A percentile compares a stretch with the other conserved stretches of the same genome.
Conservation (phyloP, 2,113 vertebrate genomes). For the western clawed frog (Xenopus tropicalis) region DNA sequence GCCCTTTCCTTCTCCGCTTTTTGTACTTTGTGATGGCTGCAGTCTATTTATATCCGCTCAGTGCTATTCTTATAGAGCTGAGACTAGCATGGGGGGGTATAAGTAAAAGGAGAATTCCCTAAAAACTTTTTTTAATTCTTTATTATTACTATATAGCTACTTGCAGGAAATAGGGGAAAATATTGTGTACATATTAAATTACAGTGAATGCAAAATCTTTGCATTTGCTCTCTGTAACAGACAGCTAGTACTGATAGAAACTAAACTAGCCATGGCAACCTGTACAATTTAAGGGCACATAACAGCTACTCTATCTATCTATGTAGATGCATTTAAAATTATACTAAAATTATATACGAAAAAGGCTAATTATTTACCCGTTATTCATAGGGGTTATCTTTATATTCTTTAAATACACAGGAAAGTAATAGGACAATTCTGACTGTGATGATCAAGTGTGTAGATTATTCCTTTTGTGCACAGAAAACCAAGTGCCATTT, state of each 20-base stretch:
- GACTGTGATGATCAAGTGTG: too few relatives aligned
- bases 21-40: neutral
- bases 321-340: too few relatives aligned
- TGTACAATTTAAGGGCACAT: neutral
- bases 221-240: neutral
- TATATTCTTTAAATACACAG: too few relatives aligned
- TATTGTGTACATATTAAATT: neutral
- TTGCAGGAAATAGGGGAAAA: neutral
- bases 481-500: too few relatives aligned
- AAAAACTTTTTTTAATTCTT: neutral
- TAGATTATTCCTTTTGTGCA: too few relatives aligned
- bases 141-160: too few relatives aligned
- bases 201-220: neutral
- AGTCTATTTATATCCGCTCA: neutral
- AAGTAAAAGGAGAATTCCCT: neutral
- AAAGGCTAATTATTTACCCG: too few relatives aligned
- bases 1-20: neutral
- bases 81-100: neutral
- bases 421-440: too few relatives aligned
- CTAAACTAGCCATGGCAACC: slow-evolving; percentile 28
- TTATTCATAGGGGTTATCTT: too few relatives aligned
- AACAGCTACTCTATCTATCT: too few relatives aligned
- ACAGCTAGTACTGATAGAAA: slow-evolving; percentile 2
- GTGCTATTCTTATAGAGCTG: neutral
- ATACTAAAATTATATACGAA: too few relatives aligned